Evolutionary conservation across 2,113 vertebrate genomes (phyloP), one percentile per base, ranked within the genome.

Genomic region (Pygoscelis antarcticus): DNA sequence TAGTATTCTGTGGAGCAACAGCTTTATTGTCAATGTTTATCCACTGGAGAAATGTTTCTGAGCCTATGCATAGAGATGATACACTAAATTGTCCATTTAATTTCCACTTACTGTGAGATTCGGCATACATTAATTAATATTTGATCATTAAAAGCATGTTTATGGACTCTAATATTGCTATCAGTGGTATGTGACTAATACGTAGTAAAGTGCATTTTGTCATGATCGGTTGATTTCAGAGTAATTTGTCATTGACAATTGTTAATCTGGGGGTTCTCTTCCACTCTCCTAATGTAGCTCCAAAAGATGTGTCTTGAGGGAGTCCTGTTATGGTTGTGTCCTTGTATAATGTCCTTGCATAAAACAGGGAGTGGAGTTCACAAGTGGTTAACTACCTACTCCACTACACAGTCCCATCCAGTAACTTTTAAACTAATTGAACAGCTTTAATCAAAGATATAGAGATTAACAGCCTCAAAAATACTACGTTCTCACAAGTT

Each of bases 141-240:
- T 95, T 96, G 93, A 95, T 98, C 97, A 98, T 98, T 98, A 98
- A 98, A 98, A 98, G 93, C 96, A n/a, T 98, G 98, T 98, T 98
- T 98, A 98, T 97, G 96, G 95, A 93, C 92, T 98, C 96, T 92
- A 95, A 96, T 96, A 96, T 96, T 97, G 98, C 95, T 88, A 66
- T 94, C 95, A 98, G 96, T 91, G 95, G 97, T 97, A 97, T 96
- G 96, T 97, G 96, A 98, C 97, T 98, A 98, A 98, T 97, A 97
- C 12, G 44, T 52, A 96, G 74, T 34, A 93, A 96, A 97, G 96
- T 81, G 91, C 95, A 91, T 98, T 97, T 96, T 97, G 97, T 95
- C 95, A 96, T 96, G 96, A 98, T 97, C 2, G 22, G 95, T 87
- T 97, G 93, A 94, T 82, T 95, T 90, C 1, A 21, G 84, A 96